phyloP scores from a whole-genome alignment of 2,888 invertebrate genomes.

The Ethmia dodecea region DNA sequence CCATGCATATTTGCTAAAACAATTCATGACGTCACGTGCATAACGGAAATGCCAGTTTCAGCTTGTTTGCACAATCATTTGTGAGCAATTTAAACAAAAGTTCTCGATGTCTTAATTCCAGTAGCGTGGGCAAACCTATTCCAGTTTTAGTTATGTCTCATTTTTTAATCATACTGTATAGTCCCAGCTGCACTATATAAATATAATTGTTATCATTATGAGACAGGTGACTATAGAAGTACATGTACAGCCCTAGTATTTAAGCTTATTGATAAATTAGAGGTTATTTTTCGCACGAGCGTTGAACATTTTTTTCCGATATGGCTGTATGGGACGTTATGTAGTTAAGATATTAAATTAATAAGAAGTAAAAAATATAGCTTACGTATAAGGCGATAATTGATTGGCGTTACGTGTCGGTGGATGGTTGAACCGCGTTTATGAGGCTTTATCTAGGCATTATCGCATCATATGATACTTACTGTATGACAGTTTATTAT shows the following conservation, averaged over 20 bases:
- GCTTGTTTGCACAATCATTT: no score
- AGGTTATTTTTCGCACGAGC: conserved; percentile 8
- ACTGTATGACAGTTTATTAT: no score
- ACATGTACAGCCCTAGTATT: conserved; percentile 6
- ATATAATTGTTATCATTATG: conserved; percentile 10
- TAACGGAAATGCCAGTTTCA: no score
- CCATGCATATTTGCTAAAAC: no score
- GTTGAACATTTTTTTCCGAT: conserved; percentile 7
- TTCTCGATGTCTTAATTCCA: no score
- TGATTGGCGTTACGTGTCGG: conserved; percentile 25
- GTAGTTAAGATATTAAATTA: conserved; percentile 39
- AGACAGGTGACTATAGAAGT: conserved; percentile 12
- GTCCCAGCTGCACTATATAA: no score
- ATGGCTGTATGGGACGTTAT: conserved; percentile 3
- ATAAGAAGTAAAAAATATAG: conserved; percentile 24
- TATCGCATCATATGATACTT: no score
- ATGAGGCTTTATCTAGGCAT: conserved; percentile 2
- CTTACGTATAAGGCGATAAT: conserved; percentile 29
- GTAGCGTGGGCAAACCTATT: no score
- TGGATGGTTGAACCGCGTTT: conserved; percentile 11
- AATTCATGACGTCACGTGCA: no score
- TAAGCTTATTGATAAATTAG: conserved; percentile 9
- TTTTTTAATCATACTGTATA: no score
- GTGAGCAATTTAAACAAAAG: no score
- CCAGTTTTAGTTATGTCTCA: no score